These are phyloP conservation scores for Trichomycterus rosablanca DNA, from an alignment of 2,113 vertebrate species.

Conservation along the genomic window DNA sequence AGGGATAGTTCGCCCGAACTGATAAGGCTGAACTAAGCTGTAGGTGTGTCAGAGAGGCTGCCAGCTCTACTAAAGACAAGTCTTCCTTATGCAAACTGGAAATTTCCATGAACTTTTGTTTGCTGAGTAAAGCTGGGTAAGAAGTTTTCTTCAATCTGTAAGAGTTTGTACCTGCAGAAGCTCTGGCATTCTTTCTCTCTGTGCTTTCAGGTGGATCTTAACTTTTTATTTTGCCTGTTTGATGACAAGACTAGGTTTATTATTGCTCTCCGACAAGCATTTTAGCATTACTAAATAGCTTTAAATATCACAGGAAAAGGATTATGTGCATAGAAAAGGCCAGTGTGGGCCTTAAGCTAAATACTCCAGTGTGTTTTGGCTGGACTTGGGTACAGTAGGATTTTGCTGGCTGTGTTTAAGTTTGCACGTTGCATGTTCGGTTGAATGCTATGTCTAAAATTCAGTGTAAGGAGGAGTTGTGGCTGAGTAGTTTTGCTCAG, in stretches of 20 bases:
- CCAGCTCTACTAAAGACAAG: slow-evolving; percentile 1
- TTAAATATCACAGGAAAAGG: background rate
- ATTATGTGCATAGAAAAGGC: background rate
- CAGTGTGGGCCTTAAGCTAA: background rate
- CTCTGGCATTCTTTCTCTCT: background rate
- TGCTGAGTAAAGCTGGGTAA: slow-evolving; percentile 17
- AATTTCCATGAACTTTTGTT: slow-evolving; percentile 32
- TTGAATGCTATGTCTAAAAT: slow-evolving; percentile 21
- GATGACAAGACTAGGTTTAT: background rate
- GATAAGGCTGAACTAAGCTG: slow-evolving; percentile 10
- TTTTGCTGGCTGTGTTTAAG: background rate
- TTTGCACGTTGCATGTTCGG: background rate
- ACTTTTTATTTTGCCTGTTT: no score
- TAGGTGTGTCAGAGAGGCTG: background rate
- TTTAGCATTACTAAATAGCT: background rate
- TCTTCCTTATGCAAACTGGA: slow-evolving; percentile 5
- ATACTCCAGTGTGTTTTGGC: background rate
- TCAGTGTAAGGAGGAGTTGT: slow-evolving; percentile 19
- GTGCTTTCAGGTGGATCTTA: no score
- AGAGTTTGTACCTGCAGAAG: slow-evolving; percentile 5
- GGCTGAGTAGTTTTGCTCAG: slow-evolving; percentile 6
- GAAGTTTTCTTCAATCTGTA: slow-evolving; percentile 6
- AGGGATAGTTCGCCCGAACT: background rate
- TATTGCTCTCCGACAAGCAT: background rate
- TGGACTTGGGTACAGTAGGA: background rate